Evolutionary conservation across 2,888 invertebrate genomes (phyloP).

Genomic region (Ernsta delagoae): DNA sequence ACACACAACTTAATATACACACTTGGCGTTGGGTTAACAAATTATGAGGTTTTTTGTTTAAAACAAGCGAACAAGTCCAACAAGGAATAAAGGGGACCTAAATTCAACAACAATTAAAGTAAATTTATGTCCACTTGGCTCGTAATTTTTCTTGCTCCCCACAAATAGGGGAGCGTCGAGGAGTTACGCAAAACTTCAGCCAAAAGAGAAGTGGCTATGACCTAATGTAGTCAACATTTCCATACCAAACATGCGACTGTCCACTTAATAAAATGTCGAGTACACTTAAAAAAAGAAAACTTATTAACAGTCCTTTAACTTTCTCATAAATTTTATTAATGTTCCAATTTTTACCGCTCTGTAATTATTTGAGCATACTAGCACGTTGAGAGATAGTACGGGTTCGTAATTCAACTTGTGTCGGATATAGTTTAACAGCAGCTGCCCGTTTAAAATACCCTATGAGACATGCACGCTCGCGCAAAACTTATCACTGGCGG

Average conservation of each 20-base stretch:
- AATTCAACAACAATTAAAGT: conserved; percentile 37
- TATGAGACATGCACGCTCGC: too few relatives aligned
- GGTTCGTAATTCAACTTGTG: too few relatives aligned
- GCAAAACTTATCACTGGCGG: too few relatives aligned
- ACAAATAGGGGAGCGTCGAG: conserved; percentile 29
- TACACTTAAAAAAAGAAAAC: conserved; percentile 11
- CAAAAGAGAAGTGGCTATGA: conserved; percentile 34
- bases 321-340: too few relatives aligned
- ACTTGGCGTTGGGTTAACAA: too few relatives aligned
- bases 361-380: too few relatives aligned
- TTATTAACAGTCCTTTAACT: too few relatives aligned
- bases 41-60: conserved; percentile 25
- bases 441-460: too few relatives aligned
- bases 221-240: conserved; percentile 34
- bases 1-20: too few relatives aligned
- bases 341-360: too few relatives aligned
- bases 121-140: conserved; percentile 36
- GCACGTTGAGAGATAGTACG: too few relatives aligned
- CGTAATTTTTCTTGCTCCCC: conserved; percentile 36
- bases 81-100: conserved; percentile 32
- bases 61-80: conserved; percentile 21
- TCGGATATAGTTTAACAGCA: too few relatives aligned
- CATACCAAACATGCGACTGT: conserved; percentile 23
- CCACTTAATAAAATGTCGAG: neutral
- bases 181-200: conserved; percentile 31